Conservation (phyloP, 2,888 invertebrate species). For the Epistrophella euchroma region DNA sequence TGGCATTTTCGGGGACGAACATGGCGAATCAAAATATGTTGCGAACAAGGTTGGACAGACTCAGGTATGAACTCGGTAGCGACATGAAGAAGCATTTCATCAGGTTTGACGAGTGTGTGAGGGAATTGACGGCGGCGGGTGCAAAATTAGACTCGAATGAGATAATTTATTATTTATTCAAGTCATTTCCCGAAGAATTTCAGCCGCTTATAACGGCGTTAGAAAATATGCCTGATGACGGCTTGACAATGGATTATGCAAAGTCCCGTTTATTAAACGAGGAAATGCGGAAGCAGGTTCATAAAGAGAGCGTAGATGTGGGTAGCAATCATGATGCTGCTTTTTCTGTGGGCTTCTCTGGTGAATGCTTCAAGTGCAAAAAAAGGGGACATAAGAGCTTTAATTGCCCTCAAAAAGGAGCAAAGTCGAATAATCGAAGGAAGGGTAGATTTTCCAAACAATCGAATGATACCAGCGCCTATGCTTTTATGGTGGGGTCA, state of each 20-base stretch:
- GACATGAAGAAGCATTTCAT: conserved; percentile 60
- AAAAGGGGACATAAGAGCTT: conserved; percentile 45
- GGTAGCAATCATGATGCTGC: conserved; percentile 3
- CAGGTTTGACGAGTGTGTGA: conserved; percentile 45
- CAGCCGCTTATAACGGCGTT: conserved; percentile 57
- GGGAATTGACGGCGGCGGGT: conserved; percentile 46
- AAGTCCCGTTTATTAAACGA: conserved; percentile 52
- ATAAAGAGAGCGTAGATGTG: conserved; percentile 17
- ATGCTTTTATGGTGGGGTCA: conserved; percentile 14
- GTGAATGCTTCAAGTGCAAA: conserved; percentile 49
- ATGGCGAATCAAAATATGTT: conserved; percentile 68
- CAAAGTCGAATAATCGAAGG: not conserved
- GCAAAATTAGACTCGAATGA: conserved; percentile 42
- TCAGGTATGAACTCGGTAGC: conserved; percentile 45
- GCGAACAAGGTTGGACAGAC: conserved; percentile 15
- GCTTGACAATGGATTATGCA: conserved; percentile 40
- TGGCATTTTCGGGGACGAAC: conserved; percentile 62
- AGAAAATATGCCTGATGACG: conserved; percentile 60
- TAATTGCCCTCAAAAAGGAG: conserved; percentile 39
- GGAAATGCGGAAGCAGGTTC: conserved; percentile 38
- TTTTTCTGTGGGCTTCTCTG: conserved; percentile 23
- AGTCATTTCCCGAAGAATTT: conserved; percentile 38
- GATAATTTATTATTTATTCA: conserved; percentile 40
- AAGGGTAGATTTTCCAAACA: conserved; percentile 8
- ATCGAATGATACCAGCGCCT: conserved; percentile 1